Evolutionary conservation across 1,140 invertebrate genomes (phyloP), one percentile per base, ranked within the genome.

Genomic region (Drosophila lacteicornis): DNA sequence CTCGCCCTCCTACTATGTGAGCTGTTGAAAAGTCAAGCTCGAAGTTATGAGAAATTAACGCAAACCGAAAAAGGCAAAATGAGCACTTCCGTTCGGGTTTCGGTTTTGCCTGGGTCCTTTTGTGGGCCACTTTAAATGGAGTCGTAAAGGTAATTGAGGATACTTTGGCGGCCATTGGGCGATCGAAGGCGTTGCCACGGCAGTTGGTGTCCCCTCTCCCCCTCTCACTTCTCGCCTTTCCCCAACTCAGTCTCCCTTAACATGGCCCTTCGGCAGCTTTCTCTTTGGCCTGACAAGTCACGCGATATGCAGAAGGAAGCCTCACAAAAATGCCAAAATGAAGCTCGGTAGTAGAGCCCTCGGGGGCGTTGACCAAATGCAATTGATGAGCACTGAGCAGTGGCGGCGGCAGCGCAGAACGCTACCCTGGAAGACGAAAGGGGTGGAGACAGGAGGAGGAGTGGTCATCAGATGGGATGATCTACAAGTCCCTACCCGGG

Each of bases 311-410:
- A 27, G 25, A 19, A 40, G 63, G 80, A 84, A 83, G 82, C 81
- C 81, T 30, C 50, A 53, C 59, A 77, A 63, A 61, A 42, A 33
- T 62, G 36, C 70, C 22, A 55, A 66, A 81, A 82, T 78, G 74
- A 59, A 82, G 63, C 43, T 63, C 47, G 36, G 46, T 25, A 45
- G 57, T n/a, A 15, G 42, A 38, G 47, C 73, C 69, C 71, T 45
- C 25, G 51, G 57, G 83, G 77, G 84, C 83, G 83, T 87, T 87
- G 79, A 82, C 83, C 83, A 86, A 78, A 50, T 73, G 83, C 79
- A 86, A 73, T 79, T 82, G 79, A 76, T 79, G 70, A 63, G 61
- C 70, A 51, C 4, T 17, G 9, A 30, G 22, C 22, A 59, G 45
- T 22, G 56, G 75, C 59, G 49, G 77, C 63, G 74, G 65, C 76